Conservation (phyloP, 2,888 invertebrate species). For the Drosophila testacea region DNA sequence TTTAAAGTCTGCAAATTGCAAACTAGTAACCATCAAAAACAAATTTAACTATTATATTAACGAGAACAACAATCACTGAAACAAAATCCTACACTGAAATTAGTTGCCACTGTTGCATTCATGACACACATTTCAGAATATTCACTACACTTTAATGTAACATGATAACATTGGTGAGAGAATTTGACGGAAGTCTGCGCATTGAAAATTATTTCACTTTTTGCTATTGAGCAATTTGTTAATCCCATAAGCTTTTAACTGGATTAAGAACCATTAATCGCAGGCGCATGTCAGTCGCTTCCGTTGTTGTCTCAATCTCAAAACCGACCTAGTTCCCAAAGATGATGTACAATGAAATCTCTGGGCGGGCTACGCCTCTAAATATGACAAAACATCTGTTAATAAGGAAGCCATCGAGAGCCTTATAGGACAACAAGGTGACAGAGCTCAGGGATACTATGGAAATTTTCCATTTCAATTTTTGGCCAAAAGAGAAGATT, state of each 20-base stretch:
- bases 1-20: neutral
- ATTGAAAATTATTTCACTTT: constrained; percentile 50
- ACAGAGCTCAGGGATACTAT: constrained; percentile 33
- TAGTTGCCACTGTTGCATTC: constrained; percentile 34
- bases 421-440: constrained; percentile 57
- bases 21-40: neutral
- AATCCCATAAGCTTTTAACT: constrained; percentile 25
- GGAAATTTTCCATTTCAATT: constrained; percentile 60
- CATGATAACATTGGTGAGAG: constrained; percentile 49
- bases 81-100: constrained; percentile 41
- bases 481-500: constrained; percentile 27
- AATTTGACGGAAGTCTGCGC: constrained; percentile 26
- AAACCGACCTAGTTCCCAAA: constrained; percentile 62
- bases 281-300: constrained; percentile 30
- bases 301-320: constrained; percentile 38
- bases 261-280: constrained; percentile 47
- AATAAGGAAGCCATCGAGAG: constrained; percentile 49
- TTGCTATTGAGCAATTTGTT: constrained; percentile 29
- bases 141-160: constrained; percentile 48
- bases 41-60: constrained; percentile 4
- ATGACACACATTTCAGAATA: constrained; percentile 51
- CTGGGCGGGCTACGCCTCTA: constrained; percentile 47
- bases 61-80: neutral
- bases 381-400: constrained; percentile 60
- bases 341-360: constrained; percentile 20